Evolutionary conservation across 2,888 invertebrate genomes (phyloP), one percentile per base, ranked within the genome.

Genomic region (Stramonita haemastoma): DNA sequence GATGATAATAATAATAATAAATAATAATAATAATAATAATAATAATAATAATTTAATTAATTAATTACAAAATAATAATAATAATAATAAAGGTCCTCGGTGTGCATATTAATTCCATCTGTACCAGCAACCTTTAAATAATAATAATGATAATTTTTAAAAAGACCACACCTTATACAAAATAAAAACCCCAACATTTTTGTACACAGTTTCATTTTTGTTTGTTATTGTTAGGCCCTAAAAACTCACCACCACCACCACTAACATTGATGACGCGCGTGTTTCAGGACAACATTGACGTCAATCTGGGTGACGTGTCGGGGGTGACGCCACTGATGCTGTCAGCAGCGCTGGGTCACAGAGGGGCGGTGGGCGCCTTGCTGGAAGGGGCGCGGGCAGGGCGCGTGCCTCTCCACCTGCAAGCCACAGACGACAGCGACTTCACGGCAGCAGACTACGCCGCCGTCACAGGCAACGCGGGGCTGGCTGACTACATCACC

Each of bases 401-500:
- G 8, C 89, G 70, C 46, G 73, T 84, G 32, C 85, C 57, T 17
- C 56, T 89, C 26, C 29, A 73, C 73, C 29, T 73, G 11, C 46
- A 66, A 19, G 84, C 70, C 36, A 34, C 22, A 34, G 89, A 89
- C 73, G 85, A 89, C 56, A 56, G 70, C 57, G 85, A 85, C 89
- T 89, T 85, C 89, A 89, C 89, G 13, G 89, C 89, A 11, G 22
- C 85, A 5, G 89, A 89, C 89, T 89, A 89, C 83, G 89, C 89
- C 6, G 15, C 70, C 19, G 70, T 77, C 57, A 70, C 56, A 26
- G 84, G 88, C 26, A n/a, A 88, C 73, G 26, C 32, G 19, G 83
- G 60, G 13, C 17, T 84, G 73, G 73, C 73, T 11, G 89, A 89
- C 13, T 46, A 89, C 8, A 77, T 81, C n/a, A n/a, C n/a, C n/a